phyloP scores from a whole-genome alignment of 1,140 invertebrate genomes.

The Papilio aristodemus region DNA sequence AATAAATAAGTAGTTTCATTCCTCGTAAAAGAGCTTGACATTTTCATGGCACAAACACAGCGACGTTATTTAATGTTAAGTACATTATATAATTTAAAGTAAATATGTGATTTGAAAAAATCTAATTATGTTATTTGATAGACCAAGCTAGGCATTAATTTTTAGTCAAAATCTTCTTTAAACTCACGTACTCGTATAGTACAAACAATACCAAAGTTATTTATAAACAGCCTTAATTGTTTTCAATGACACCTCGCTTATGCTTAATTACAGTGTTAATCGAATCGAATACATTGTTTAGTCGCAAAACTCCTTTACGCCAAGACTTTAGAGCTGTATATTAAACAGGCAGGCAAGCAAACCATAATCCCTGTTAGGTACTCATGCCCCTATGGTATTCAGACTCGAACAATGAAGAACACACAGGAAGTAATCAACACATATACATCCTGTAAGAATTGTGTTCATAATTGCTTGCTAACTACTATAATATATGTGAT shows the following conservation, averaged over 20 bases:
- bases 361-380: neutral
- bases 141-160: too few relatives aligned
- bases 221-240: too few relatives aligned
- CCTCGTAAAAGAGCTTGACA: neutral
- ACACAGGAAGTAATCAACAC: conserved; percentile 18
- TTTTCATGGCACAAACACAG: neutral
- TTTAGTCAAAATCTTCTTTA: too few relatives aligned
- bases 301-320: neutral
- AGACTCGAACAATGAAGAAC: conserved; percentile 11
- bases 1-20: neutral
- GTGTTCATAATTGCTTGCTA: conserved; percentile 22
- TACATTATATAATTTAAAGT: too few relatives aligned
- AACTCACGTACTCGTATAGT: too few relatives aligned
- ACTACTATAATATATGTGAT: conserved; percentile 17
- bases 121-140: too few relatives aligned
- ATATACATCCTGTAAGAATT: conserved; percentile 14
- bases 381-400: neutral
- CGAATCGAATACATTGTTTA: too few relatives aligned
- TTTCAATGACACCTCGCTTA: too few relatives aligned
- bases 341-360: neutral
- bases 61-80: neutral
- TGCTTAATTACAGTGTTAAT: too few relatives aligned
- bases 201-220: too few relatives aligned
- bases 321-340: neutral
- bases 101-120: too few relatives aligned